These are phyloP conservation scores for Ramazzottius varieornatus DNA, from an alignment of 2,888 invertebrate genomes.

Conservation along the genomic window DNA sequence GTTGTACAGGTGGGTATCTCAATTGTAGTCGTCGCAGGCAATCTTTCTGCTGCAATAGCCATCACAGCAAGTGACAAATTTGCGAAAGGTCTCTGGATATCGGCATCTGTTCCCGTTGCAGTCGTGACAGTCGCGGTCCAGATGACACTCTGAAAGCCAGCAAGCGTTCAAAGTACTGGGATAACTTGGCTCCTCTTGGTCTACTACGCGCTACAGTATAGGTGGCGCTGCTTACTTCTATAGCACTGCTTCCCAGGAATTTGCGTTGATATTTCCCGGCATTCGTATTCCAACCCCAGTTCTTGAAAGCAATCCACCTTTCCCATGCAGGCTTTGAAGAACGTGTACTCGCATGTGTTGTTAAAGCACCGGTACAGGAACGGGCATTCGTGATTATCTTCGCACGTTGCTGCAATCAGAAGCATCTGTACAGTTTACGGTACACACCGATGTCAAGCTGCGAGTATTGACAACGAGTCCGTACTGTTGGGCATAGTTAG, in stretches of 20 bases:
- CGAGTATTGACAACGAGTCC: too few species aligned
- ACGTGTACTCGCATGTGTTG: background rate
- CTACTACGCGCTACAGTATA: too few species aligned
- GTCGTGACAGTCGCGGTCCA: background rate
- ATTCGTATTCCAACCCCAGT: background rate
- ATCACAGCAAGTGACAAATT: background rate
- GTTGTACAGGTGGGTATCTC: too few species aligned
- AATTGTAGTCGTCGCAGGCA: background rate
- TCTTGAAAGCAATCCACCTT: background rate
- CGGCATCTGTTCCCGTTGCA: constrained; percentile 1
- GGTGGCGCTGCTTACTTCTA: background rate
- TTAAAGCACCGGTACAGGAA: background rate
- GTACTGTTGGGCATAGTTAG: background rate
- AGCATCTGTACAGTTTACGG: background rate
- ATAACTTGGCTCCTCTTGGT: too few species aligned
- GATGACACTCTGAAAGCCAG: background rate
- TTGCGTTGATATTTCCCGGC: background rate
- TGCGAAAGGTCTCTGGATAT: background rate
- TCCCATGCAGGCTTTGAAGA: background rate
- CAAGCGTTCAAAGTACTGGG: too few species aligned
- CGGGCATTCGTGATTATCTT: background rate
- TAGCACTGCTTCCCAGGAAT: background rate
- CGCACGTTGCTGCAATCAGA: background rate
- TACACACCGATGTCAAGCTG: background rate
- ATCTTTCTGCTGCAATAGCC: background rate